Percentiles rank a stretch among this genome's conserved stretches.
These are phyloP conservation scores for Eilema sororculum DNA, from an alignment of 2,888 invertebrate genomes.

Conservation along the genomic window DNA sequence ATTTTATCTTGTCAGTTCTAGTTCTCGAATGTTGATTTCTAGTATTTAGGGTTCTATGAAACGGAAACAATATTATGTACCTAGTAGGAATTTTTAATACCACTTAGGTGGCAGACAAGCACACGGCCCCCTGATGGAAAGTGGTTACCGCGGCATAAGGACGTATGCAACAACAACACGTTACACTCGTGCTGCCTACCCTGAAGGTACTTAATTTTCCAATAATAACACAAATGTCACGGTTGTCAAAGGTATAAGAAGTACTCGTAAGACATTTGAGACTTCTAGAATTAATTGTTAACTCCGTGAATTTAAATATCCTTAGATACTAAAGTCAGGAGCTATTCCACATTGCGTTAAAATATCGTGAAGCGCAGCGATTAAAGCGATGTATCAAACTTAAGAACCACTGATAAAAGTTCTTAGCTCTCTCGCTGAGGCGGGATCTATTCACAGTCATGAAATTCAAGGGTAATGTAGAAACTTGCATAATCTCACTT, in stretches of 20 bases:
- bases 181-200: no score
- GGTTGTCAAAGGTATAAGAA: not conserved
- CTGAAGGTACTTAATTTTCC: no score
- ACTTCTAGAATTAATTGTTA: not conserved
- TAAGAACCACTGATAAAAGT: conserved; percentile 46
- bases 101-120: no score
- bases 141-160: no score
- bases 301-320: not conserved
- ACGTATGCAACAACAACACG: no score
- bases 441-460: conserved; percentile 35
- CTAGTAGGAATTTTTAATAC: no score
- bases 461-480: conserved; percentile 55
- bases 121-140: no score
- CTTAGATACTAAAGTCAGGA: conserved; percentile 29
- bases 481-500: conserved; percentile 45
- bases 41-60: no score
- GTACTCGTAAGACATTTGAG: not conserved
- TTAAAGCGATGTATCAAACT: conserved; percentile 63
- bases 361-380: conserved; percentile 51
- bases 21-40: no score
- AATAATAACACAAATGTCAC: no score
- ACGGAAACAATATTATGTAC: no score
- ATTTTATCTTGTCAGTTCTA: no score
- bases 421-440: conserved; percentile 34
- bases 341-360: conserved; percentile 37